Percentiles rank a stretch among this genome's conserved stretches.
Evolutionary conservation across 2,888 invertebrate species (phyloP).

Genomic region (Perizoma affinitatum): DNA sequence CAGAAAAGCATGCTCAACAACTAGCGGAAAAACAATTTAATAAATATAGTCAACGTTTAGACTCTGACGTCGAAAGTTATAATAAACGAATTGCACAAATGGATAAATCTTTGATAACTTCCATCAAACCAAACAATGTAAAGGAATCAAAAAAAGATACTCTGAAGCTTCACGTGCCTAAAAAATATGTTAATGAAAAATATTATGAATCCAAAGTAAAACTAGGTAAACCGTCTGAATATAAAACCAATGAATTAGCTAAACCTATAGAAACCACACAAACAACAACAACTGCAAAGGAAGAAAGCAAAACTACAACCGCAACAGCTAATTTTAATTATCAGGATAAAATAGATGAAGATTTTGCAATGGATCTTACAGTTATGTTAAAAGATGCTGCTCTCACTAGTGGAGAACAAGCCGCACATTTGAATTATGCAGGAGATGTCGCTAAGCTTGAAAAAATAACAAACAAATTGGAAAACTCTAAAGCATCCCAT

Average conservation of each 20-base stretch:
- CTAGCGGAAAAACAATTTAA: constrained; percentile 60
- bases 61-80: constrained; percentile 15
- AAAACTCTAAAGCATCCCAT: constrained; percentile 9
- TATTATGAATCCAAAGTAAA: constrained; percentile 57
- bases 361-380: constrained; percentile 64
- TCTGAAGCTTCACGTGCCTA: constrained; percentile 57
- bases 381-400: constrained; percentile 65
- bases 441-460: constrained; percentile 52
- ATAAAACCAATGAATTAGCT: constrained; percentile 42
- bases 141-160: constrained; percentile 57
- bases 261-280: constrained; percentile 43
- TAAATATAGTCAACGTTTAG: constrained; percentile 46
- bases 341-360: constrained; percentile 45
- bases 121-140: constrained; percentile 38
- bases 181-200: constrained; percentile 67
- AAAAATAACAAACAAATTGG: constrained; percentile 31
- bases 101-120: constrained; percentile 41
- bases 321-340: constrained; percentile 24
- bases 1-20: constrained; percentile 79
- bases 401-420: constrained; percentile 41
- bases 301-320: constrained; percentile 38
- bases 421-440: constrained; percentile 42
- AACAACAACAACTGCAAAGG: constrained; percentile 32
- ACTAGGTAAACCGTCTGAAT: constrained; percentile 36
- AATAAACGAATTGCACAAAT: constrained; percentile 1